phyloP scores from a whole-genome alignment of 1,140 invertebrate genomes.

The Paraescarpia echinospica region DNA sequence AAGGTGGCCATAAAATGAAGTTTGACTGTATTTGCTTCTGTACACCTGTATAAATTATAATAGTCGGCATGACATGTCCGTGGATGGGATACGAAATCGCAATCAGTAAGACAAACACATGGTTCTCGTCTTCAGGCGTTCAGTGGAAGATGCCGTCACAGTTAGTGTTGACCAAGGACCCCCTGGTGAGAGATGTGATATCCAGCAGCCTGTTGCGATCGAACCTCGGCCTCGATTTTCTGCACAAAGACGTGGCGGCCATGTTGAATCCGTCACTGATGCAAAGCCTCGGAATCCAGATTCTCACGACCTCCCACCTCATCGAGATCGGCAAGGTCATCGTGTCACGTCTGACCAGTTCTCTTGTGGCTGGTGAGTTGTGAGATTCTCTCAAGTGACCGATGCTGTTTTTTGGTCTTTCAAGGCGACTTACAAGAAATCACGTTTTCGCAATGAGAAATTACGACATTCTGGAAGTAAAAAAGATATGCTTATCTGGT shows the following conservation, averaged over 20 bases:
- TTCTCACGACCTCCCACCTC: constrained; percentile 46
- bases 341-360: background rate
- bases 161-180: constrained; percentile 45
- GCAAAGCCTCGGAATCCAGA: constrained; percentile 47
- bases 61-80: background rate
- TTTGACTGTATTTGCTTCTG: too few species aligned
- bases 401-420: background rate
- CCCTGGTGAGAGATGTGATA: constrained; percentile 45
- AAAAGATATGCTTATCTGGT: too few species aligned
- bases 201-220: constrained; percentile 43
- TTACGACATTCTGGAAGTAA: background rate
- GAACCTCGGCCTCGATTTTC: constrained; percentile 47
- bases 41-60: background rate
- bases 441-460: background rate
- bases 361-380: background rate
- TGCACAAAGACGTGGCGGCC: constrained; percentile 43
- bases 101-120: background rate
- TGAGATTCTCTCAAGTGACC: background rate
- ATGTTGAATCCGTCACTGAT: constrained; percentile 41
- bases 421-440: background rate
- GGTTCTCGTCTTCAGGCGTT: constrained; percentile 32
- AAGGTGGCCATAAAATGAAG: too few species aligned
- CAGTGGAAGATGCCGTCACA: constrained; percentile 53
- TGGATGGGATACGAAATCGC: background rate
- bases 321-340: constrained; percentile 46